Evolutionary conservation across 2,888 invertebrate genomes (phyloP), one percentile per base, ranked within the genome.

Genomic region (Noctua janthina): DNA sequence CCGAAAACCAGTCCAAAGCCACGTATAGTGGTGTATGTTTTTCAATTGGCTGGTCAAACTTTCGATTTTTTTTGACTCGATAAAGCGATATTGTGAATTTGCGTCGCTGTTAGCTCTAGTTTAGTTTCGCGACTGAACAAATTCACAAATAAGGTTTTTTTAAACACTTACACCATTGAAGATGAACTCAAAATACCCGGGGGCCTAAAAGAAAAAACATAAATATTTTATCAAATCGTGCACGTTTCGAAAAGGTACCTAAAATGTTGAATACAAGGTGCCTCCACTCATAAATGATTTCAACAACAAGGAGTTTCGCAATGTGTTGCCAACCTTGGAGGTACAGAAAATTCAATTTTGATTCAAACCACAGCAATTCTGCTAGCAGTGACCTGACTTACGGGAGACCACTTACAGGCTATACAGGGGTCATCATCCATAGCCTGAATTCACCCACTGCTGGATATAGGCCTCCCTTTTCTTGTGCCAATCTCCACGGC

Each of bases 141-240:
- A 54, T 69, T 62, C 81, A 54, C 78, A 51, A 10, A 62, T 46
- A 69, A 78, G 6, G 7, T 54, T 81, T 62, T 59, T 51, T 17
- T 56, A 23, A 54, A 62, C 17, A 81, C 81, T 78, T 83, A 81
- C 81, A 69, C 54, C 39, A 6, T 69, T 29, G 54, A 78, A 69
- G 80, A 62, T 43, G 62, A 62, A 69, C 51, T 69, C 62, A 81
- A 78, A 83, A 78, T 54, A 20, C 6, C 69, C 23, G 83, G 15
- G 46, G 17, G 68, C 39, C 81, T 81, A 81, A 78, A 81, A 83
- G 17, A 35, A 83, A 39, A 83, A 69, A 83, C 35, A 68, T 0
- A 51, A 35, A 35, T 35, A 1, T 29, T 56, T 43, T 20, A 56
- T 82, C 39, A 46, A 51, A 64, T 20, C 0, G 43, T 68, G 56